phyloP scores from a whole-genome alignment of 2,113 vertebrate genomes.

The Carollia perspicillata region DNA sequence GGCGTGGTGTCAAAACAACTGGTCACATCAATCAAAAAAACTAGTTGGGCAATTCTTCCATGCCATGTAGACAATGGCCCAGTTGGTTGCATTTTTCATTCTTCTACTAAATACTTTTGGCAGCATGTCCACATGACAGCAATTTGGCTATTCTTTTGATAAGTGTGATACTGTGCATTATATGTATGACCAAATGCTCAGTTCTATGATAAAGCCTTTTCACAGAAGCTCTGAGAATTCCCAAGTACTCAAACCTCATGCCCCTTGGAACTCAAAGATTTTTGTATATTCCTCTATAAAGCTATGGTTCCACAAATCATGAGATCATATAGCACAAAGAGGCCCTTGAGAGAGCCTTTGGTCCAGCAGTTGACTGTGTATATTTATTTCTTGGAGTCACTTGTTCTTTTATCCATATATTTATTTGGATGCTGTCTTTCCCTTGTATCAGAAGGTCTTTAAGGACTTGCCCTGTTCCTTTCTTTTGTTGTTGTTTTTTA shows the following conservation, averaged over 20 bases:
- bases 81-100: conserved; percentile 60
- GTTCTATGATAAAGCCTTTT: not conserved
- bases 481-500: not conserved
- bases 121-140: not conserved
- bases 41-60: conserved; percentile 26
- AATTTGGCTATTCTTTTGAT: conserved; percentile 10
- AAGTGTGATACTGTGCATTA: not conserved
- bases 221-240: not conserved
- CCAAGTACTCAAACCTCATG: not conserved
- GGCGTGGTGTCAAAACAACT: conserved; percentile 38
- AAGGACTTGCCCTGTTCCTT: conserved; percentile 14
- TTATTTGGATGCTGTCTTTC: conserved; percentile 54
- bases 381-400: conserved; percentile 64
- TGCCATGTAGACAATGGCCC: conserved; percentile 32
- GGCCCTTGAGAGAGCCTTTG: conserved; percentile 27
- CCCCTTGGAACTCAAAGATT: not conserved
- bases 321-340: conserved; percentile 36
- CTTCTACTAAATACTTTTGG: conserved; percentile 40
- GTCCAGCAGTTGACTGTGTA: conserved; percentile 44
- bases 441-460: conserved; percentile 38
- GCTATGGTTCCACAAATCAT: conserved; percentile 54
- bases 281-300: conserved; percentile 46
- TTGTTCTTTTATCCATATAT: conserved; percentile 61
- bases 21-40: conserved; percentile 57
- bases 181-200: not conserved